phyloP scores from a whole-genome alignment of 64 coral and sea anemone genomes.

The Stichodactyla helianthus region DNA sequence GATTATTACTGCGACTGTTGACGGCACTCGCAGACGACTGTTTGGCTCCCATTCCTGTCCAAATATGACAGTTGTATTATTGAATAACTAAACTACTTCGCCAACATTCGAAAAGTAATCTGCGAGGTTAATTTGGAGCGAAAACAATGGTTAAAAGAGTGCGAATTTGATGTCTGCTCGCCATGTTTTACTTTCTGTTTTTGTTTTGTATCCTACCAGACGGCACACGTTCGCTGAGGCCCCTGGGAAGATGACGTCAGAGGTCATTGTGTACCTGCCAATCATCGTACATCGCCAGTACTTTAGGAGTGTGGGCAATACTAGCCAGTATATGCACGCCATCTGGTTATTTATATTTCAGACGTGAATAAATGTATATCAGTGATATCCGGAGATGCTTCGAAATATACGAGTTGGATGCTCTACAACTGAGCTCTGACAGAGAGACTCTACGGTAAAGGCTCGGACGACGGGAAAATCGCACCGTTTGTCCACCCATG shows the following conservation, averaged over 20 bases:
- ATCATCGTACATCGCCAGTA: neutral
- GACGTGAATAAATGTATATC: too few relatives aligned
- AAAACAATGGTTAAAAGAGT: conserved; percentile 13
- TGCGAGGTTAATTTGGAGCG: neutral
- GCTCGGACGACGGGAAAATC: too few relatives aligned
- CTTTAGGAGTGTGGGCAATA: neutral
- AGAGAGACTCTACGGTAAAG: too few relatives aligned
- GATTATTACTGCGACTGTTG: conserved; percentile 42
- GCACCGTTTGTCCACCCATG: too few relatives aligned
- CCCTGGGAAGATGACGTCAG: conserved; percentile 11
- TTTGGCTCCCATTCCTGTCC: conserved; percentile 66
- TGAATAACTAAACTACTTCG: neutral
- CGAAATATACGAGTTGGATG: too few relatives aligned
- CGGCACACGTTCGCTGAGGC: neutral
- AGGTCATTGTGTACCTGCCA: neutral
- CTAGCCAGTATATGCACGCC: too few relatives aligned
- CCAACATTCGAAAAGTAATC: neutral
- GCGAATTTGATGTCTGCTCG: neutral
- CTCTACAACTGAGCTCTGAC: too few relatives aligned
- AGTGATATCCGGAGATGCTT: too few relatives aligned
- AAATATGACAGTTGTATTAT: neutral
- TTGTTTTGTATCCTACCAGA: conserved; percentile 18
- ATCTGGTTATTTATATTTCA: too few relatives aligned
- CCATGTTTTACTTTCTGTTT: conserved; percentile 26
- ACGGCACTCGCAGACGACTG: conserved; percentile 74